Base-by-base conservation (phyloP, 2,113 vertebrate genomes). In the Silurus meridionalis region DNA sequence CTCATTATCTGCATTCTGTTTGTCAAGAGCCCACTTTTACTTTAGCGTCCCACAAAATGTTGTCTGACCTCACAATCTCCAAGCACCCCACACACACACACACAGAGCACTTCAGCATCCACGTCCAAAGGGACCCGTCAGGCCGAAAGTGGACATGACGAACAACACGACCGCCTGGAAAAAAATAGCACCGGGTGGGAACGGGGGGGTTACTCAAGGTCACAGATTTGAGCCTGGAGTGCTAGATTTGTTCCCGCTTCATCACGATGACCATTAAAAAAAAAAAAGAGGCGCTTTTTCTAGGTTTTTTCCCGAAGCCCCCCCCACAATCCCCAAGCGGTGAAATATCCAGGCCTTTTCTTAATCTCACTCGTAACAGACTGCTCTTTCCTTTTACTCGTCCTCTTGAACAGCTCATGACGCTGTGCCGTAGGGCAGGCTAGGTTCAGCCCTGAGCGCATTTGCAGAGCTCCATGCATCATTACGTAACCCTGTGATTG, bases 401-500 rank as follows among this genome's bases (percentile, higher is more conserved):
- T 83, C 79, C 61, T 90, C 60, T 78, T 53, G 21, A 82, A 66
- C 64, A 67, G 72, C 67, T 67, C 58, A 58, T 83, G 82, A 84
- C 75, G 52, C 53, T 84, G n/a, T 53, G 66, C 72, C 50, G 60
- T 63, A 82, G 63, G 72, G 55, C 83, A 72, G 79, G 19, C 57
- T 83, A 82, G 72, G 60, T 85, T 64, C 37, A n/a, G 63, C 50
- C 67, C 83, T 72, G 69, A 63, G 57, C 10, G 28, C 37, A 37
- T 66, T 46, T 75, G 71, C 78, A 37, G 69, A 58, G 86, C 80
- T 53, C 66, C 84, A 15, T 87, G 85, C 87, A 67, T 84, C 87
- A 67, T 84, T 84, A 85, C 85, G 87, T 95, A 95, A 95, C 93
- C 88, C 90, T 95, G 93, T 95, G 94, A 93, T 91, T 95, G 94